Conservation (phyloP, 2,113 vertebrate genomes). For the Dasypus novemcinctus region DNA sequence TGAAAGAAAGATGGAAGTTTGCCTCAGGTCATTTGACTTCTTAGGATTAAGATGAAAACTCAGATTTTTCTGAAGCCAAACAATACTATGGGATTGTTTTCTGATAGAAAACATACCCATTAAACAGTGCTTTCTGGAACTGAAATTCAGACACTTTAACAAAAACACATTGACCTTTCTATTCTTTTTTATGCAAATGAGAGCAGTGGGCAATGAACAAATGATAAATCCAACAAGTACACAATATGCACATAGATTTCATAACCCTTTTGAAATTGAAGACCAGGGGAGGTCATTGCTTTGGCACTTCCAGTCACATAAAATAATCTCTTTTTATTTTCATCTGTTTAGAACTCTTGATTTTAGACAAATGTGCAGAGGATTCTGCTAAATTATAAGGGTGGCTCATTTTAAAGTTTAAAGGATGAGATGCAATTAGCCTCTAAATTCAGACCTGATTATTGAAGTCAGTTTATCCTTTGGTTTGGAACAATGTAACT, state of each 20-base stretch:
- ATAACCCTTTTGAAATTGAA: slow-evolving; percentile 57
- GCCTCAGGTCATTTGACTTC: not conserved
- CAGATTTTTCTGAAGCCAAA: slow-evolving; percentile 15
- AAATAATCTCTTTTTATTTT: too few species aligned
- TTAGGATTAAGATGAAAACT: not conserved
- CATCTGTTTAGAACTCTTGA: slow-evolving; percentile 40
- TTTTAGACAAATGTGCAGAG: slow-evolving; percentile 52
- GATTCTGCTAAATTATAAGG: slow-evolving; percentile 74
- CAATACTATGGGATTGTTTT: not conserved
- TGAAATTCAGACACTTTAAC: slow-evolving; percentile 16
- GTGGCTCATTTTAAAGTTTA: slow-evolving; percentile 75
- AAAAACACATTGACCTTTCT: not conserved
- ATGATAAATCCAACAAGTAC: slow-evolving; percentile 31
- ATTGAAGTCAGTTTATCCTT: slow-evolving; percentile 77
- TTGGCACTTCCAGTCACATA: slow-evolving; percentile 50
- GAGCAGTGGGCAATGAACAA: not conserved
- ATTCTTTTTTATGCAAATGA: slow-evolving; percentile 37
- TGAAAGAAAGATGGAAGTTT: too few species aligned
- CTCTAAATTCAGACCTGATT: slow-evolving; percentile 76
- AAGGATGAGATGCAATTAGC: slow-evolving; percentile 80
- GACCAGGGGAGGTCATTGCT: not conserved
- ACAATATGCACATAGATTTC: not conserved
- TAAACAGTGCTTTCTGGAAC: not conserved
- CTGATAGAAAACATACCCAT: not conserved
- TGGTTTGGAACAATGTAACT: slow-evolving; percentile 76